These are phyloP conservation scores for Caenorhabditis macrosperma DNA, from an alignment of 2,888 invertebrate species.

Conservation along the genomic window DNA sequence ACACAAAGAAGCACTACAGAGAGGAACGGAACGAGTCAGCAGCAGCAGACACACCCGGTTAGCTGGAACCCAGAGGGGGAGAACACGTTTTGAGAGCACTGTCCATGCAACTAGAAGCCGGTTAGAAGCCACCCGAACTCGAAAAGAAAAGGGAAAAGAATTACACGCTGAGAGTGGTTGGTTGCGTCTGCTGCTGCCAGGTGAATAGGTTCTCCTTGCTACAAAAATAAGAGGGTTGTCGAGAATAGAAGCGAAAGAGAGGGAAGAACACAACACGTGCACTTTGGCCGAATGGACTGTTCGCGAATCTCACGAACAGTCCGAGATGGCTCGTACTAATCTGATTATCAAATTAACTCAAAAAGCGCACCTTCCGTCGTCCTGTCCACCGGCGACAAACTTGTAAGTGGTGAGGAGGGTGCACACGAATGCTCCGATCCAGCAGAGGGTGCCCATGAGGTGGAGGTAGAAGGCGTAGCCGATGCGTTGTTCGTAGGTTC, in stretches of 20 bases:
- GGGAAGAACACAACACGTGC: slow-evolving; percentile 11
- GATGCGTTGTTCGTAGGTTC: slow-evolving; percentile 79
- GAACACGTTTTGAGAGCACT: slow-evolving; percentile 43
- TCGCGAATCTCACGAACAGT: not conserved
- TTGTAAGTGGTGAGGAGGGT: slow-evolving; percentile 78
- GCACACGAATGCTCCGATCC: slow-evolving; percentile 75
- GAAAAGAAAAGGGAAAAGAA: slow-evolving; percentile 37
- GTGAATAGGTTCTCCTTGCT: slow-evolving; percentile 72
- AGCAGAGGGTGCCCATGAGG: slow-evolving; percentile 77
- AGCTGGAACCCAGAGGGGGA: not conserved
- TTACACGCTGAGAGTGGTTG: slow-evolving; percentile 69
- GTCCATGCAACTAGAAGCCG: slow-evolving; percentile 40
- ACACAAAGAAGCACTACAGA: slow-evolving; percentile 32
- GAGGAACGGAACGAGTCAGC: slow-evolving; percentile 7
- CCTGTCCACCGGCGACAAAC: slow-evolving; percentile 61
- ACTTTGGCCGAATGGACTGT: not conserved
- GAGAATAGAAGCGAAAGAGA: not conserved
- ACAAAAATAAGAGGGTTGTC: slow-evolving; percentile 49
- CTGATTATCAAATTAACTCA: not conserved
- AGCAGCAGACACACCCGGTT: slow-evolving; percentile 44
- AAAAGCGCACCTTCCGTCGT: slow-evolving; percentile 63
- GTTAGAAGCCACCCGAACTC: slow-evolving; percentile 13
- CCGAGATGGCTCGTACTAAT: not conserved
- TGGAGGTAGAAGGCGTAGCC: slow-evolving; percentile 80
- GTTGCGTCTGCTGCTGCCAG: slow-evolving; percentile 68